Conservation (phyloP, 2,113 vertebrate genomes). For the Crypturellus undulatus region DNA sequence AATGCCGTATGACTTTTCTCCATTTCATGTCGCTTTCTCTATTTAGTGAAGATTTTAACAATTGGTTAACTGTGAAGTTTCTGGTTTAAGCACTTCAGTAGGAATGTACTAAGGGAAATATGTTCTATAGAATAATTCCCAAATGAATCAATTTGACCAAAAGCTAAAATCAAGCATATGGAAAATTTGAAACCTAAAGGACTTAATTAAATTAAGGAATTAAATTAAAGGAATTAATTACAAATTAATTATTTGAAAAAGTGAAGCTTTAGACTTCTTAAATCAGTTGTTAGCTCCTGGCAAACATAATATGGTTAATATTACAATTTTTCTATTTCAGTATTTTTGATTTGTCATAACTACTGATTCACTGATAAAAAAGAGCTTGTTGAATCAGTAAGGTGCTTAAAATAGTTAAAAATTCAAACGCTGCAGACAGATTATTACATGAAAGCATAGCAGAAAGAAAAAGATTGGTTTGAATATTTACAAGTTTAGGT, state of each 20-base stretch:
- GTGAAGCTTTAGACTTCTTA: neutral
- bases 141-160: neutral
- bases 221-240: neutral
- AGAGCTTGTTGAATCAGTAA: neutral
- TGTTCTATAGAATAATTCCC: neutral
- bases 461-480: slow-evolving; percentile 2
- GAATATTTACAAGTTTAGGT: slow-evolving; percentile 27
- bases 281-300: neutral
- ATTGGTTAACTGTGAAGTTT: neutral
- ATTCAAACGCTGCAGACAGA: neutral
- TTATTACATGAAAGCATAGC: neutral
- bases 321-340: neutral
- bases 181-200: neutral
- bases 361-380: neutral
- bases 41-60: neutral
- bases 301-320: neutral
- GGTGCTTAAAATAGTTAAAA: neutral
- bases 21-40: neutral
- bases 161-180: neutral
- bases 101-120: neutral
- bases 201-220: neutral
- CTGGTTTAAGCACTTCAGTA: neutral
- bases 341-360: neutral
- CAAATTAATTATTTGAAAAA: neutral
- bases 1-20: neutral